phyloP scores from a whole-genome alignment of 2,888 invertebrate genomes.

The Timandra comae region DNA sequence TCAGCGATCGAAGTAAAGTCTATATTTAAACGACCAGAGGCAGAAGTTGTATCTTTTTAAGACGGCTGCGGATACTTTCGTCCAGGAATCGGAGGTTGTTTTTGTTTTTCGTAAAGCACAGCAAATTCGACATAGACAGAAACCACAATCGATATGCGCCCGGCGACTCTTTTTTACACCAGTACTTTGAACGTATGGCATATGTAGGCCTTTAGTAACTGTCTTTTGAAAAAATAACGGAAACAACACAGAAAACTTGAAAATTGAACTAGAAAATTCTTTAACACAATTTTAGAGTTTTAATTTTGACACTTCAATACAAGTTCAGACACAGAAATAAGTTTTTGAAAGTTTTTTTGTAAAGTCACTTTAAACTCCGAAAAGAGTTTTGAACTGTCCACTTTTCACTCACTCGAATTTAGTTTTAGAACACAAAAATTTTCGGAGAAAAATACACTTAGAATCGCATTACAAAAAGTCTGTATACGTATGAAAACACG shows the following conservation, averaged over 20 bases:
- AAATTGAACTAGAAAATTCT: slow-evolving; percentile 2
- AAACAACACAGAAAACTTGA: no score
- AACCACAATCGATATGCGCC: slow-evolving; percentile 56
- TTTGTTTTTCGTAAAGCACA: slow-evolving; percentile 50
- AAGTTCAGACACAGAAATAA: not conserved
- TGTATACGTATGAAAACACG: slow-evolving; percentile 63
- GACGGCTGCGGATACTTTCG: slow-evolving; percentile 57
- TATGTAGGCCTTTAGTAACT: slow-evolving; percentile 60
- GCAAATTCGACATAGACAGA: slow-evolving; percentile 58
- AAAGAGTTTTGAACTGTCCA: slow-evolving; percentile 2
- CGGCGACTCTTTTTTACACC: slow-evolving; percentile 50
- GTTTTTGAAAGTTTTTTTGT: not conserved
- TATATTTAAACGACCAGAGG: slow-evolving; percentile 65
- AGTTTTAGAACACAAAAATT: no score
- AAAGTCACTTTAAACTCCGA: slow-evolving; percentile 8
- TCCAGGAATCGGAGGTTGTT: slow-evolving; percentile 54
- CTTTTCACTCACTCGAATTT: slow-evolving; percentile 5
- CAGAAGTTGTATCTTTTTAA: slow-evolving; percentile 67
- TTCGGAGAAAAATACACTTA: no score
- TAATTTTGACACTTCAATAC: slow-evolving; percentile 1
- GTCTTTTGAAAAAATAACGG: slow-evolving; percentile 13
- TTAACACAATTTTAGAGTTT: slow-evolving; percentile 5
- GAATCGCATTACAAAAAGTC: slow-evolving; percentile 59
- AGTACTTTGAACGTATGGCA: slow-evolving; percentile 58
- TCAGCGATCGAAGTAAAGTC: slow-evolving; percentile 44